A percentile compares a stretch with the other conserved stretches of the same genome.
Evolutionary conservation across 2,888 invertebrate species (phyloP).

Genomic region (Zelleria hepariella): DNA sequence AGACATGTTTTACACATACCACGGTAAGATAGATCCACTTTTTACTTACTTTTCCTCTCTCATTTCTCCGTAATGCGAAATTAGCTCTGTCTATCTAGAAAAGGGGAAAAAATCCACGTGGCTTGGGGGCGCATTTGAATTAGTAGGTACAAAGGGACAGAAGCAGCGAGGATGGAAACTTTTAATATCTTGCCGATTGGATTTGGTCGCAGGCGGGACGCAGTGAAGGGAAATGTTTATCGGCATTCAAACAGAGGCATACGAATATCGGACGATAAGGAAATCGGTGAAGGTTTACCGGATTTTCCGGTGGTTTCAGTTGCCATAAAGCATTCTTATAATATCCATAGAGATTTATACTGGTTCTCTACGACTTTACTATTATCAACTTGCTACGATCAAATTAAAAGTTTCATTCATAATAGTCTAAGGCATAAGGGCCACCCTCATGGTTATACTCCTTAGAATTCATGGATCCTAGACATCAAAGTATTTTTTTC

Average conservation of each 20-base stretch:
- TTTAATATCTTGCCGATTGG: slow-evolving; percentile 70
- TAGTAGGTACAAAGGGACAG: slow-evolving; percentile 41
- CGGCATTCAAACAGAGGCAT: slow-evolving; percentile 36
- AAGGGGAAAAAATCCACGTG: background rate
- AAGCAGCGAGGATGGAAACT: slow-evolving; percentile 51
- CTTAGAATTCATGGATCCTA: too few relatives aligned
- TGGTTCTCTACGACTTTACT: too few relatives aligned
- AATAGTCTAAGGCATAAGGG: too few relatives aligned
- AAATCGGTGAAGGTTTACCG: slow-evolving; percentile 25
- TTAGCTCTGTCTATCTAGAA: background rate
- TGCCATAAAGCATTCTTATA: background rate
- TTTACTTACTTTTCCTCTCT: background rate
- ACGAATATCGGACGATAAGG: slow-evolving; percentile 49
- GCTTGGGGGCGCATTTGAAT: slow-evolving; percentile 31
- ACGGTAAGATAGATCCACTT: too few relatives aligned
- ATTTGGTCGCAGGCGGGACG: slow-evolving; percentile 52
- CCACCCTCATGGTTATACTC: too few relatives aligned
- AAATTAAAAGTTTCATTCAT: too few relatives aligned
- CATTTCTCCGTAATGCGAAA: background rate
- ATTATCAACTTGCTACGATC: too few relatives aligned
- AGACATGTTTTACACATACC: too few relatives aligned
- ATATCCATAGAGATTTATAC: background rate
- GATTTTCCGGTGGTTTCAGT: slow-evolving; percentile 10
- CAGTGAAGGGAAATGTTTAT: slow-evolving; percentile 49
- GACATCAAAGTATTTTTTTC: background rate